Conservation (phyloP, 2,113 vertebrate genomes). For the Phalacrocorax aristotelis region DNA sequence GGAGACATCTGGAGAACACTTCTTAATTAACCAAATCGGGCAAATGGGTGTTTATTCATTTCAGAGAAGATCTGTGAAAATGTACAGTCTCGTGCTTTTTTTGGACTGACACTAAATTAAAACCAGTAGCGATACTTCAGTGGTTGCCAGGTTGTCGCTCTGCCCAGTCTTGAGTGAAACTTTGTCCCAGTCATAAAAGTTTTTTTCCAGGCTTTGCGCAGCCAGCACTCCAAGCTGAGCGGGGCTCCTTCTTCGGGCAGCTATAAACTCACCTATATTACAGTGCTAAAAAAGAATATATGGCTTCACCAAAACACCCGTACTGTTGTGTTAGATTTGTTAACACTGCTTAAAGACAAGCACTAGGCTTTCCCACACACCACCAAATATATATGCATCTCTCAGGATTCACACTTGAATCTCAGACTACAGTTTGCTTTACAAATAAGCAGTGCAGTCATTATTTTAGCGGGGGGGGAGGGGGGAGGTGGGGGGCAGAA, state of each 20-base stretch:
- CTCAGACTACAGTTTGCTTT: not conserved
- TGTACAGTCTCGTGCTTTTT: not conserved
- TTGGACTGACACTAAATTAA: not conserved
- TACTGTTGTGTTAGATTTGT: not conserved
- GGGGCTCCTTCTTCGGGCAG: not conserved
- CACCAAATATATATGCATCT: not conserved
- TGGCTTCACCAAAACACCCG: not conserved
- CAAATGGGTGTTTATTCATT: not conserved
- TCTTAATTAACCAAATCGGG: not conserved
- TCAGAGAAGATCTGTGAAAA: not conserved
- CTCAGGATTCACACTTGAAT: not conserved
- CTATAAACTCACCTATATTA: not conserved
- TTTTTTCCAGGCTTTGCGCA: not conserved
- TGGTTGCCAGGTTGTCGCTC: not conserved
- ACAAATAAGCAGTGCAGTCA: not conserved
- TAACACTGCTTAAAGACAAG: not conserved
- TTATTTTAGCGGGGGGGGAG: not conserved
- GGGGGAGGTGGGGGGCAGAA: no score
- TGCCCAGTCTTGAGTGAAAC: conserved; percentile 16
- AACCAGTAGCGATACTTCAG: not conserved
- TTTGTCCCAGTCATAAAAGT: conserved; percentile 47
- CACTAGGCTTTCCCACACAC: not conserved
- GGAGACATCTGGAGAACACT: not conserved
- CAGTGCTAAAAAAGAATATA: not conserved
- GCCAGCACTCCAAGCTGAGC: not conserved